Percentiles rank a stretch among this genome's conserved stretches.
Evolutionary conservation across 2,113 vertebrate genomes (phyloP).

Genomic region (Saguinus imperator): DNA sequence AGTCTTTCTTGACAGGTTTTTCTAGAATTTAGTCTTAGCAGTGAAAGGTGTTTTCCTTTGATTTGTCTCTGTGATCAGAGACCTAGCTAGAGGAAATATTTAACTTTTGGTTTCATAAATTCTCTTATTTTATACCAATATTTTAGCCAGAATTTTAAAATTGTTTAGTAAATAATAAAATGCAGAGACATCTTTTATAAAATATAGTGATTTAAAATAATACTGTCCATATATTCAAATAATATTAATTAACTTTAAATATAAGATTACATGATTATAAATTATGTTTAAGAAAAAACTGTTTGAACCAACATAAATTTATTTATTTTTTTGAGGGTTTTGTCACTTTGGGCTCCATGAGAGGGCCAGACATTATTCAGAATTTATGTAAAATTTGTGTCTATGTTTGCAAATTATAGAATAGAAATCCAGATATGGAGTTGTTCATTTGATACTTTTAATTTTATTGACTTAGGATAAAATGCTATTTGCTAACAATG

Average conservation of each 20-base stretch:
- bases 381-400: not conserved
- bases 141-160: slow-evolving; percentile 19
- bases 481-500: slow-evolving; percentile 10
- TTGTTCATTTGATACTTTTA: not conserved
- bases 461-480: slow-evolving; percentile 9
- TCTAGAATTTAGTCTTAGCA: slow-evolving; percentile 1
- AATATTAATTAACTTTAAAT: not conserved
- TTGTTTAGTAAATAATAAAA: slow-evolving; percentile 2
- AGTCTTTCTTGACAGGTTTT: not conserved
- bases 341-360: slow-evolving; percentile 13
- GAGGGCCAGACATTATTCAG: not conserved
- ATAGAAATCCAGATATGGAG: not conserved
- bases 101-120: not conserved
- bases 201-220: slow-evolving; percentile 13
- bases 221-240: not conserved
- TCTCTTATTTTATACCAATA: not conserved
- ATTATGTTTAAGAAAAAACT: slow-evolving; percentile 7
- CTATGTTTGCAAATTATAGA: not conserved
- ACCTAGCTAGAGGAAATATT: not conserved
- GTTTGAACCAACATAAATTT: not conserved
- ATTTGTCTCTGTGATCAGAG: not conserved
- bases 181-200: not conserved
- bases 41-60: not conserved
- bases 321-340: not conserved
- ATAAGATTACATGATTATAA: not conserved